Base-by-base conservation (phyloP, 1,140 invertebrate species). In the Pygmarrhopalites habei region DNA sequence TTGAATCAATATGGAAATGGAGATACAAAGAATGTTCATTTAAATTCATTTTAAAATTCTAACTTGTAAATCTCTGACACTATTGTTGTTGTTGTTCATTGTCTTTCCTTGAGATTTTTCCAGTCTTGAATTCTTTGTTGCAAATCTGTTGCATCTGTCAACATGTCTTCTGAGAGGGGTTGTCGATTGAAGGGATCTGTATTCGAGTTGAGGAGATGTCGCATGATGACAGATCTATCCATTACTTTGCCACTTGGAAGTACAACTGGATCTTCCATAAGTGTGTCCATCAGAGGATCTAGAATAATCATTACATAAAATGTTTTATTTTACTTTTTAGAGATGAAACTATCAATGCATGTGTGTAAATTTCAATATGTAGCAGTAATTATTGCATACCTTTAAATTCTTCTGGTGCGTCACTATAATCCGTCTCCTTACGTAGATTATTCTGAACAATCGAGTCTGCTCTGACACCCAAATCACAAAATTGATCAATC, bases 141-240 rank as follows among this genome's bases (percentile, higher is more conserved):
- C 49, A 91, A 77, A 69, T 90, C 88, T 28, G 79, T 78, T 65
- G 83, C 87, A 82, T 79, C 64, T 51, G 80, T 78, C 23, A 96
- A 80, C 82, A 91, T 87, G 65, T 92, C 89, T 78, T 92, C 90
- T 44, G 85, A 90, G 7, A 98, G 82, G n/a, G 88, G 88, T 75
- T 96, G 92, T 46, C 95, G 80, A 75, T 94, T 98, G 78, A 99
- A 99, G 2, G 95, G 95, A 83, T 99, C 95, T 1, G 92, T 97
- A 68, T 86, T 87, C 70, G 92, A 95, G 76, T 96, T 97, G 51
- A 98, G 82, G 72, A 99, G 82, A 81, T 98, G 95, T 60, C 90
- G 82, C 67, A 91, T 83, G 56, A 99, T 98, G 64, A 95, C 89
- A 28, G 92, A 83, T 51, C 93, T 82, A 77, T 98, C 95, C 92